phyloP scores from a whole-genome alignment of 2,113 vertebrate species.

The Thinocorus orbignyianus region DNA sequence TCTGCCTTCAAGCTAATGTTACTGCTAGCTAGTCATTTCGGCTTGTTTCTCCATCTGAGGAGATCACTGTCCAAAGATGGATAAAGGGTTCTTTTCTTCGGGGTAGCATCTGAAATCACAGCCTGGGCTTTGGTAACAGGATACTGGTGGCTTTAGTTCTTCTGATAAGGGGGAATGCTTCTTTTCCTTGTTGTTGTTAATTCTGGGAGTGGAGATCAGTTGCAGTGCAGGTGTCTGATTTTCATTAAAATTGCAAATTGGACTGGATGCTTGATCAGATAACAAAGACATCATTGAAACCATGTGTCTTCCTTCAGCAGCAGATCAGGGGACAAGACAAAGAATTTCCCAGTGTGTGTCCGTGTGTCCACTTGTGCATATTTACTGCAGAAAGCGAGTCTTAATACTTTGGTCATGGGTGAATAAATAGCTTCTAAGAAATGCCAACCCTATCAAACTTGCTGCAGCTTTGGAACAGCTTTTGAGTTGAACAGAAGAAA shows the following conservation, averaged over 20 bases:
- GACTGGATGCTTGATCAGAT: slow-evolving; percentile 83
- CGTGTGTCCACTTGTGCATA: slow-evolving; percentile 52
- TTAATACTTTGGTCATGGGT: slow-evolving; percentile 68
- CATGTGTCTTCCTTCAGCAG: slow-evolving; percentile 68
- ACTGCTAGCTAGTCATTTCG: slow-evolving; percentile 65
- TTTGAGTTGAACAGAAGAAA: background rate
- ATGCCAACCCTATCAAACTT: slow-evolving; percentile 36
- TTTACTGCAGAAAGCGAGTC: slow-evolving; percentile 21
- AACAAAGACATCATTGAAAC: slow-evolving; percentile 82
- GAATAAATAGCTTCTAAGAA: slow-evolving; percentile 73
- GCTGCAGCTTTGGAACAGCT: slow-evolving; percentile 39
- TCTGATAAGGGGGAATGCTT: slow-evolving; percentile 69
- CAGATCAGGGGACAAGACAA: slow-evolving; percentile 62
- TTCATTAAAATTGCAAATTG: slow-evolving; percentile 94
- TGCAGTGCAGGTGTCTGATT: slow-evolving; percentile 89
- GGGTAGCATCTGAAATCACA: slow-evolving; percentile 79
- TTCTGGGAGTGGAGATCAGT: slow-evolving; percentile 77
- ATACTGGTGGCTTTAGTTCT: slow-evolving; percentile 67
- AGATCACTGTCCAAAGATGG: slow-evolving; percentile 69
- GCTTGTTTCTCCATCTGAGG: slow-evolving; percentile 75
- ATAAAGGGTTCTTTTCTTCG: slow-evolving; percentile 83
- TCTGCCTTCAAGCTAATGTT: slow-evolving; percentile 48
- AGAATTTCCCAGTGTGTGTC: slow-evolving; percentile 64
- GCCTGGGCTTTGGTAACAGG: slow-evolving; percentile 77
- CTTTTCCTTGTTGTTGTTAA: slow-evolving; percentile 60